Percentiles rank a stretch among this genome's conserved stretches.
Evolutionary conservation across 2,888 invertebrate species (phyloP).

Genomic region (Notocelia uddmanniana): DNA sequence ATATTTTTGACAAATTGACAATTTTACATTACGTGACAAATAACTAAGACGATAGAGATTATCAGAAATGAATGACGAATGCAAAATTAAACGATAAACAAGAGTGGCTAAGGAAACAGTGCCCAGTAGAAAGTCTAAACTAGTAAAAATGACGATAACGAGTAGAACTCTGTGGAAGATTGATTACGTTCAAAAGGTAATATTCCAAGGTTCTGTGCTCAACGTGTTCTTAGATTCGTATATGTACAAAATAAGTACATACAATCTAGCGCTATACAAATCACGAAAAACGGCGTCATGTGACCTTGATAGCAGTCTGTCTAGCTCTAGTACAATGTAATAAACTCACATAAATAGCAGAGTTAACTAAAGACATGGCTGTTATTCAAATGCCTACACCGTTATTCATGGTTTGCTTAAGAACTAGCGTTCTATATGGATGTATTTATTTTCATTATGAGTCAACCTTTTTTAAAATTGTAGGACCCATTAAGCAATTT

Average conservation of each 20-base stretch:
- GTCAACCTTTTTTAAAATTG: neutral
- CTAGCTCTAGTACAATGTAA: neutral
- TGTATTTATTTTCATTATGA: conserved; percentile 8
- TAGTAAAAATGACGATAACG: too few species aligned
- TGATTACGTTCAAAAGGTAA: neutral
- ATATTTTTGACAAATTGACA: too few species aligned
- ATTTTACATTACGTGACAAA: too few species aligned
- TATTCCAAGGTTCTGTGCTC: neutral
- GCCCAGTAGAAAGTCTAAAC: too few species aligned
- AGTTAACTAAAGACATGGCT: neutral
- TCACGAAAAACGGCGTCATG: neutral
- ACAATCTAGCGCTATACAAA: neutral
- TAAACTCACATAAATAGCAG: neutral
- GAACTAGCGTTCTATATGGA: conserved; percentile 1
- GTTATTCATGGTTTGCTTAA: neutral
- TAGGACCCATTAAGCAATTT: too few species aligned
- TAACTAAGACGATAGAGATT: too few species aligned
- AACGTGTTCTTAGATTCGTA: neutral
- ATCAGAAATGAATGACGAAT: too few species aligned
- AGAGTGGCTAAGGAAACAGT: too few species aligned
- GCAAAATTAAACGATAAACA: too few species aligned
- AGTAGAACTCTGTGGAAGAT: too few species aligned
- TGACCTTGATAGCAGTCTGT: neutral
- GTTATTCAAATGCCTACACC: neutral
- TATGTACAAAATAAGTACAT: conserved; percentile 2